These are phyloP conservation scores for Megaceryle alcyon DNA, from an alignment of 2,797 vertebrate species.

Conservation along the genomic window DNA sequence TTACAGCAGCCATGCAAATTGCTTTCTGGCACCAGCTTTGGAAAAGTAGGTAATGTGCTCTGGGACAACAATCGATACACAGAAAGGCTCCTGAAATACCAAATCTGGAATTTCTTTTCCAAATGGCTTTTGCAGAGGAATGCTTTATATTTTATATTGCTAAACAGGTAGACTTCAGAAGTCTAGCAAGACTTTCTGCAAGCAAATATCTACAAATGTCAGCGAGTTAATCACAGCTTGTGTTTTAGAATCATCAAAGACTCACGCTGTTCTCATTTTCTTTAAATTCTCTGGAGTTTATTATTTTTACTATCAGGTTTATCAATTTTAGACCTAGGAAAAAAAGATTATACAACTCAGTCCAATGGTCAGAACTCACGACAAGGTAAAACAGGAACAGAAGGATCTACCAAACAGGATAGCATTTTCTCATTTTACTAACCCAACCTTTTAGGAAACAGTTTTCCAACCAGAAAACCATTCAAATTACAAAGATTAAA, in stretches of 20 bases:
- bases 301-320: not conserved
- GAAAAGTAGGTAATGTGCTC: not conserved
- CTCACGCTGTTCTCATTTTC: fast-evolving
- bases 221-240: not conserved
- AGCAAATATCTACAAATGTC: not conserved
- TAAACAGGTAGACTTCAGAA: not conserved
- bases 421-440: not conserved
- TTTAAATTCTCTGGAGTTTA: not conserved
- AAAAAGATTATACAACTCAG: not conserved
- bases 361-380: not conserved
- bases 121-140: not conserved
- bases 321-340: not conserved
- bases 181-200: not conserved
- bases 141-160: not conserved
- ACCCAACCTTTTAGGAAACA: not conserved
- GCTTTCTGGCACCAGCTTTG: not conserved
- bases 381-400: not conserved
- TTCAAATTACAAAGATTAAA: not conserved
- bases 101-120: not conserved
- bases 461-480: not conserved
- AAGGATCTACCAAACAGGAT: not conserved
- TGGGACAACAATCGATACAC: not conserved
- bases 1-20: not conserved
- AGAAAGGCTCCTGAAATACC: not conserved
- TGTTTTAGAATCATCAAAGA: not conserved